Evolutionary conservation across 2,113 vertebrate genomes (phyloP).

Genomic region (Progne subis): DNA sequence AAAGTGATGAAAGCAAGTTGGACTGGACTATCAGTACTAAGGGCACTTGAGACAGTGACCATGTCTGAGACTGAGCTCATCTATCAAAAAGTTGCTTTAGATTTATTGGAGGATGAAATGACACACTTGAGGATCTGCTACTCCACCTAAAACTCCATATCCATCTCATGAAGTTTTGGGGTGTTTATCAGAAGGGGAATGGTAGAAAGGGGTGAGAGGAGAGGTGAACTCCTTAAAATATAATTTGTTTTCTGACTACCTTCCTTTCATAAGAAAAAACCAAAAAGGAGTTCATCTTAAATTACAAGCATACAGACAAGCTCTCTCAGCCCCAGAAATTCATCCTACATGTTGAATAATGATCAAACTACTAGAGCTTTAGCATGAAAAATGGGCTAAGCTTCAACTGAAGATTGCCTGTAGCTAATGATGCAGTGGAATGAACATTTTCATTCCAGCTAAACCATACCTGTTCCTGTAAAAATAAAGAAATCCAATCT

Average conservation of each 20-base stretch:
- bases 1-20: neutral
- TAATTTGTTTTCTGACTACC: conserved; percentile 29
- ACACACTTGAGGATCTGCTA: neutral
- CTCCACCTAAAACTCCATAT: neutral
- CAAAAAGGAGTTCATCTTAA: neutral
- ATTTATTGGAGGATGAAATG: neutral
- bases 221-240: conserved; percentile 18
- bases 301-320: conserved; percentile 28
- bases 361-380: conserved; percentile 24
- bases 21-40: neutral
- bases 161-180: neutral
- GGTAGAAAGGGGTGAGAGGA: neutral
- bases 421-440: conserved; percentile 50
- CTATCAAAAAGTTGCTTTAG: neutral
- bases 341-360: conserved; percentile 30
- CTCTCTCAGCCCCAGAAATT: conserved; percentile 11
- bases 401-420: conserved; percentile 32
- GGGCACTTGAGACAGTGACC: neutral
- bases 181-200: conserved; percentile 3
- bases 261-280: neutral
- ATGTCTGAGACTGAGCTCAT: neutral
- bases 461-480: conserved; percentile 38
- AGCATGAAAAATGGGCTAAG: conserved; percentile 36
- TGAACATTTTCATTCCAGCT: conserved; percentile 48
- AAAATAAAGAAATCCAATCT: conserved; percentile 51